A percentile compares a stretch with the other conserved stretches of the same genome.
phyloP scores from a whole-genome alignment of 2,113 vertebrate species.

The Chloebia gouldiae region DNA sequence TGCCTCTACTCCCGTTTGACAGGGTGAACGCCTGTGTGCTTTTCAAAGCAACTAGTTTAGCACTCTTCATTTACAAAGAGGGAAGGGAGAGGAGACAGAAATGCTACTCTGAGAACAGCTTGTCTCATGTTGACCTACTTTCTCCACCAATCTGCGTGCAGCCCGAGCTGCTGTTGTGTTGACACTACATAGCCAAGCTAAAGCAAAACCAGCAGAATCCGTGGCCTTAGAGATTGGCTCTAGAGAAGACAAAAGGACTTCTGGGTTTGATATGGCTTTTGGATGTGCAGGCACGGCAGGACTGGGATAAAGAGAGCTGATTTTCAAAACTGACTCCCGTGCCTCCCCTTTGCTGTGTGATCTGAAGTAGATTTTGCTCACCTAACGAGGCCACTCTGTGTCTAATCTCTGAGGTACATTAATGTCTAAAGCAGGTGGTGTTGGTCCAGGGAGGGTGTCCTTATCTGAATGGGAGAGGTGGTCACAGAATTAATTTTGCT shows the following conservation, averaged over 20 bases:
- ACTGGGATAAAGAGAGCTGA: neutral
- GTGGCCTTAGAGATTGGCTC: constrained; percentile 25
- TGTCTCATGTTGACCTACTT: constrained; percentile 71
- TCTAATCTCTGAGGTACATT: neutral
- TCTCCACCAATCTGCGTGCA: constrained; percentile 54
- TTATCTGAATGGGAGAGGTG: neutral
- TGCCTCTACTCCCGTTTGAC: neutral
- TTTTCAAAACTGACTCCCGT: neutral
- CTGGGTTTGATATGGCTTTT: neutral
- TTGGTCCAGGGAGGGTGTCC: neutral
- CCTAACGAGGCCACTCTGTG: neutral
- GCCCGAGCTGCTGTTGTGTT: constrained; percentile 52
- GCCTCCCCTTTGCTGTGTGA: neutral
- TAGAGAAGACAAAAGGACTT: constrained; percentile 7
- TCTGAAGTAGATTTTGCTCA: neutral
- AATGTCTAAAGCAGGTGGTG: neutral
- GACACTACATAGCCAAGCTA: constrained; percentile 46
- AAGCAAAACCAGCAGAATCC: constrained; percentile 47
- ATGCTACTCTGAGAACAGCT: constrained; percentile 54
- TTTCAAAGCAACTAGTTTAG: constrained; percentile 31
- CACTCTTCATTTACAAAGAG: constrained; percentile 36
- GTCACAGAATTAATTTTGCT: neutral
- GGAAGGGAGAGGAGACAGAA: constrained; percentile 44
- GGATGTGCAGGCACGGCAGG: neutral
- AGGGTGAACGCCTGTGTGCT: neutral